These are phyloP conservation scores for Oreochromis aureus DNA, from an alignment of 2,113 vertebrate genomes.

Conservation along the genomic window DNA sequence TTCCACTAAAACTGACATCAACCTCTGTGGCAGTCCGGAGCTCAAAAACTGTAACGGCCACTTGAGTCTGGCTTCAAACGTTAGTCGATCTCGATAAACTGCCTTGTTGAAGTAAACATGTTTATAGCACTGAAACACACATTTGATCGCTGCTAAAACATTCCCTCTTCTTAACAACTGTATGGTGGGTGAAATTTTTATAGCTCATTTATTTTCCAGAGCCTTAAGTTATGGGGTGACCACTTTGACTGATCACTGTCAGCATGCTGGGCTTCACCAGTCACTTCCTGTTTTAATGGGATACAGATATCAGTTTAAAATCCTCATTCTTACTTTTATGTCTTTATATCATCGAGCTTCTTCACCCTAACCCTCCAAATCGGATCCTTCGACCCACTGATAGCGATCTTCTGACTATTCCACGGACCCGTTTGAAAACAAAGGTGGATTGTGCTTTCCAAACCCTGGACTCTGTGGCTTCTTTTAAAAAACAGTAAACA, in stretches of 20 bases:
- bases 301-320: background rate
- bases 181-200: background rate
- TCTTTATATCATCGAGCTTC: rapidly evolving
- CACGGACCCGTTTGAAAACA: background rate
- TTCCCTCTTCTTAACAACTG: background rate
- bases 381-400: background rate
- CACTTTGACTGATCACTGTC: background rate
- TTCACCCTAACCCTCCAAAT: background rate
- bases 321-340: background rate
- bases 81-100: background rate
- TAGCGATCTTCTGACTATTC: rapidly evolving
- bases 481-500: background rate
- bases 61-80: background rate
- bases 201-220: background rate
- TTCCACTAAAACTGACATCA: too few species aligned
- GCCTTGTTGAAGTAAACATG: background rate
- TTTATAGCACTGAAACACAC: background rate
- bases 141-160: background rate
- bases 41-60: too few species aligned
- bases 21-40: too few species aligned
- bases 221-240: background rate
- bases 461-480: background rate
- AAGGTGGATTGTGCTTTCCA: rapidly evolving
- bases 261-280: background rate
- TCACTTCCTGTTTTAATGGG: background rate